Evolutionary conservation across 1,140 invertebrate genomes (phyloP).

Genomic region (Diuraphis noxia): DNA sequence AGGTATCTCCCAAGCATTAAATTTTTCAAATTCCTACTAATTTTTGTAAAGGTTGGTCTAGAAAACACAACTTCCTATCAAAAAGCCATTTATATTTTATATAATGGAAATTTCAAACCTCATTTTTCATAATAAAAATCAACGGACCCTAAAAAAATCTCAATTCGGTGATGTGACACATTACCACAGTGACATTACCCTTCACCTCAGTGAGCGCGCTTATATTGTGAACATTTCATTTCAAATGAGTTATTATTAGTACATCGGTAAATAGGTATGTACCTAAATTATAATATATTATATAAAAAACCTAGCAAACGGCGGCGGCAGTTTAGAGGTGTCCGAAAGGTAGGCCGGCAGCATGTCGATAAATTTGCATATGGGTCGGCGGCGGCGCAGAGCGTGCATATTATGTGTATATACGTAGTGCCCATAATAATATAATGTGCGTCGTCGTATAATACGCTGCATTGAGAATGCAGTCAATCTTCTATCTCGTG

Average conservation of each 20-base stretch:
- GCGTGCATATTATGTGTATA: background rate
- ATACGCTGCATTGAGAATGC: constrained; percentile 1
- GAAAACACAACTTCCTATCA: background rate
- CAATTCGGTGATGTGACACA: too few relatives aligned
- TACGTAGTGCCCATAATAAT: constrained; percentile 7
- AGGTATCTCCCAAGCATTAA: background rate
- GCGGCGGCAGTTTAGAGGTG: background rate
- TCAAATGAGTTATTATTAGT: background rate
- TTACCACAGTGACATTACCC: too few relatives aligned
- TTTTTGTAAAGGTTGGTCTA: background rate
- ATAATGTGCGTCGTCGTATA: background rate
- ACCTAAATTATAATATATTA: background rate
- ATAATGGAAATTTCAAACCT: background rate
- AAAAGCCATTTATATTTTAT: background rate
- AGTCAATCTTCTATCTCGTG: constrained; percentile 37
- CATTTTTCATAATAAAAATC: background rate
- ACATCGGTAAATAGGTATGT: background rate
- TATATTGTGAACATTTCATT: background rate
- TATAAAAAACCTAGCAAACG: background rate
- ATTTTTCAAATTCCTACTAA: background rate
- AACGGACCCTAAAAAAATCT: background rate
- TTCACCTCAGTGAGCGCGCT: background rate
- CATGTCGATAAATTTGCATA: constrained; percentile 11
- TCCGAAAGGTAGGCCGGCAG: background rate
- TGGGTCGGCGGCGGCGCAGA: constrained; percentile 4